A percentile compares a stretch with the other conserved stretches of the same genome.
Evolutionary conservation across 2,888 invertebrate species (phyloP).

Genomic region (Smittia sp.): DNA sequence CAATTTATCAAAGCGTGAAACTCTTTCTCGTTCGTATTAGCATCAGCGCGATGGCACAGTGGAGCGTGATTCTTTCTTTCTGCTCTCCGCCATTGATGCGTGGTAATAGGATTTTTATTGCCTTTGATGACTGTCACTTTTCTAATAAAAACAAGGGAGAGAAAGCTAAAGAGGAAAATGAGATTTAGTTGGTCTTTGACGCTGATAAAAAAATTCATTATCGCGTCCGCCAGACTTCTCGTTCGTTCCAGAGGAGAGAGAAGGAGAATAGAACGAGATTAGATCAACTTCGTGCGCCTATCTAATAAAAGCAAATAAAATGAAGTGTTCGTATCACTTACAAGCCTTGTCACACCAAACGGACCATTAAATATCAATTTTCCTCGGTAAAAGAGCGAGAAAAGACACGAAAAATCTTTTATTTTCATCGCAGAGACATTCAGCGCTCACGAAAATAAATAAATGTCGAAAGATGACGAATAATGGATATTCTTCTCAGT

Average conservation of each 20-base stretch:
- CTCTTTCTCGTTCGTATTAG: not conserved
- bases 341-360: not conserved
- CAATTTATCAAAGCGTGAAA: conserved; percentile 30
- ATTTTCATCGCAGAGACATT: conserved; percentile 23
- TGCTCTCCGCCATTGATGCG: conserved; percentile 26
- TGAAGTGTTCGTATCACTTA: conserved; percentile 14
- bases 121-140: conserved; percentile 37
- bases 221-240: not conserved
- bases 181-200: conserved; percentile 7
- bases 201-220: conserved; percentile 11
- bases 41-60: not conserved
- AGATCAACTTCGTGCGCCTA: not conserved
- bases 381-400: not conserved
- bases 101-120: conserved; percentile 40
- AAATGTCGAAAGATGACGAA: conserved; percentile 37
- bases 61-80: not conserved
- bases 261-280: not conserved
- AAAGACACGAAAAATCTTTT: not conserved
- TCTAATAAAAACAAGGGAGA: not conserved
- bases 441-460: conserved; percentile 38
- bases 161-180: not conserved
- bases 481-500: conserved; percentile 18
- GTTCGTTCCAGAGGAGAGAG: too few relatives aligned
- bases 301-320: conserved; percentile 5
- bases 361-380: conserved; percentile 21